These are phyloP conservation scores for Linyphia triangularis DNA, from an alignment of 2,888 invertebrate species.

Conservation along the genomic window DNA sequence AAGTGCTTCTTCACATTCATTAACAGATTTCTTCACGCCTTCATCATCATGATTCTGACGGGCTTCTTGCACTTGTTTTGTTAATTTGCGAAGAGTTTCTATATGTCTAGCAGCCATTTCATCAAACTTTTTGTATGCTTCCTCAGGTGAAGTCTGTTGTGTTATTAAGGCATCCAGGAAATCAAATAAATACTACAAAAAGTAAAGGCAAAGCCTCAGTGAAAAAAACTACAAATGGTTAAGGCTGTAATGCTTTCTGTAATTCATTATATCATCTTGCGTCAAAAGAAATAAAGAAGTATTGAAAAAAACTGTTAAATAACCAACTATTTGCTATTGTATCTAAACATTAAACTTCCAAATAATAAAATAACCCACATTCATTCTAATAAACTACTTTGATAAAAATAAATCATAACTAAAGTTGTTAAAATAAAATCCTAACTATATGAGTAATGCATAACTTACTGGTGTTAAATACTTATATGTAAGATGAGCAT, in stretches of 20 bases:
- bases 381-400: neutral
- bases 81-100: slow-evolving; percentile 92
- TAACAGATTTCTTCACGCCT: slow-evolving; percentile 91
- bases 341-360: no score
- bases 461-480: slow-evolving; percentile 89
- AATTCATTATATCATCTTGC: no score
- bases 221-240: no score
- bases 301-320: no score
- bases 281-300: no score
- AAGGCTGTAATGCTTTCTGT: no score
- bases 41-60: slow-evolving; percentile 93
- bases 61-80: slow-evolving; percentile 96
- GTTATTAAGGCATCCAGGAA: slow-evolving; percentile 98
- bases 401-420: neutral
- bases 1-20: slow-evolving; percentile 93
- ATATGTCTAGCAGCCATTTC: slow-evolving; percentile 94
- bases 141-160: slow-evolving; percentile 96
- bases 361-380: no score
- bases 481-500: slow-evolving; percentile 96
- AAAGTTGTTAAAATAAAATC: neutral
- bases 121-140: slow-evolving; percentile 97
- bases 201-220: no score
- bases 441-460: neutral
- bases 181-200: slow-evolving; percentile 94
- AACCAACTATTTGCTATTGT: no score